Conservation (phyloP, 2,797 vertebrate genomes). For the Spinus pinus region DNA sequence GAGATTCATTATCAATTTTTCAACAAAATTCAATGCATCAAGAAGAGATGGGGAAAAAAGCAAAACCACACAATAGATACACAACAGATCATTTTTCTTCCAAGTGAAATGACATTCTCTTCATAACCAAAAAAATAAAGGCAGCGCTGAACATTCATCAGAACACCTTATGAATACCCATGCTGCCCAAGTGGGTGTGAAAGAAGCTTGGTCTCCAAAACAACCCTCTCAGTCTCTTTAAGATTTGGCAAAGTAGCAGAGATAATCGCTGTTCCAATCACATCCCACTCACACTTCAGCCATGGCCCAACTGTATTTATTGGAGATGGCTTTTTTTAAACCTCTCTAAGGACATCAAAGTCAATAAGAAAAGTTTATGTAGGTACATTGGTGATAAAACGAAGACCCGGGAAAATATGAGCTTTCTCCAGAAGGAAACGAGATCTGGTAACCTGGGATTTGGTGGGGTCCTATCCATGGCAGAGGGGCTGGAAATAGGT, state of each 20-base stretch:
- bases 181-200: neutral
- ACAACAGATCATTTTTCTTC: neutral
- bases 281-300: neutral
- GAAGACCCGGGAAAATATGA: neutral
- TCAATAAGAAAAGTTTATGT: neutral
- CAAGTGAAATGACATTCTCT: neutral
- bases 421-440: neutral
- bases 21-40: neutral
- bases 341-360: neutral
- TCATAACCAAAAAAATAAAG: neutral
- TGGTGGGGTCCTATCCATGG: neutral
- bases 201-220: neutral
- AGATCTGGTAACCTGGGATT: neutral
- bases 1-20: neutral
- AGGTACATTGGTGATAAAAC: neutral
- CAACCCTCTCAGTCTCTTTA: neutral
- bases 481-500: neutral
- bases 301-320: neutral
- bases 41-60: neutral
- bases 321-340: neutral
- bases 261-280: neutral
- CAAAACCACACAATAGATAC: fast-evolving
- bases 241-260: neutral
- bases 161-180: neutral
- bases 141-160: neutral